Evolutionary conservation across 2,797 vertebrate genomes (phyloP).

Genomic region (Enteromius anoplus): DNA sequence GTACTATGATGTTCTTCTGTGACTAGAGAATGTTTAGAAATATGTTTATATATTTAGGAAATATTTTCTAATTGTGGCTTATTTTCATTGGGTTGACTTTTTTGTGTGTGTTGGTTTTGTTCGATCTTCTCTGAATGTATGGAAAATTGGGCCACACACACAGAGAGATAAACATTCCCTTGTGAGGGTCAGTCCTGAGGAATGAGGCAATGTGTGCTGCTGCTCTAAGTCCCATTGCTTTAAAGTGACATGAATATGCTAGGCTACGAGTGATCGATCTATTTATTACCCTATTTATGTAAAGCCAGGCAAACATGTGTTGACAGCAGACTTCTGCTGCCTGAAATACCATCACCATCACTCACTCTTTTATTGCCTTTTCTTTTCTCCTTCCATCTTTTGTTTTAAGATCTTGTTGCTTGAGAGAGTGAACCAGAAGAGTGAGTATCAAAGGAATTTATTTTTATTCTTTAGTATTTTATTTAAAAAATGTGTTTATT

Average conservation of each 20-base stretch:
- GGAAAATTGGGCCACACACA: slow-evolving; percentile 52
- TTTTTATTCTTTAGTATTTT: not conserved
- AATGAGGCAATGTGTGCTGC: slow-evolving; percentile 63
- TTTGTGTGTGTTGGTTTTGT: not conserved
- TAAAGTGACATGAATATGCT: slow-evolving; percentile 73
- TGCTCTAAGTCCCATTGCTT: slow-evolving; percentile 70
- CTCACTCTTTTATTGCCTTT: slow-evolving; percentile 72
- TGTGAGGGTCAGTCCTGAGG: slow-evolving; percentile 62
- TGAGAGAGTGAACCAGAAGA: not conserved
- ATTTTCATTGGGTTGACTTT: not conserved
- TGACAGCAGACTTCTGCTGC: slow-evolving; percentile 64
- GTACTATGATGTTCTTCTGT: not conserved
- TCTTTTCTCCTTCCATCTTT: slow-evolving; percentile 27
- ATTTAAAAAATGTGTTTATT: not conserved
- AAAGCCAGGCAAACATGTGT: slow-evolving; percentile 73
- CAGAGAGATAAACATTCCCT: slow-evolving; percentile 21
- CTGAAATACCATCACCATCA: slow-evolving; percentile 76
- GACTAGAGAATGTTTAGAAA: not conserved
- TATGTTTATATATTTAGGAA: not conserved
- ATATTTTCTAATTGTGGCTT: not conserved
- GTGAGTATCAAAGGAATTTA: not conserved
- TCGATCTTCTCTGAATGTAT: not conserved
- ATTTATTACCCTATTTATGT: slow-evolving; percentile 80
- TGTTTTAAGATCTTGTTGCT: slow-evolving; percentile 64
- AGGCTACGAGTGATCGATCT: slow-evolving; percentile 74